phyloP scores from a whole-genome alignment of 2,797 vertebrate species.

The Hipposideros larvatus region DNA sequence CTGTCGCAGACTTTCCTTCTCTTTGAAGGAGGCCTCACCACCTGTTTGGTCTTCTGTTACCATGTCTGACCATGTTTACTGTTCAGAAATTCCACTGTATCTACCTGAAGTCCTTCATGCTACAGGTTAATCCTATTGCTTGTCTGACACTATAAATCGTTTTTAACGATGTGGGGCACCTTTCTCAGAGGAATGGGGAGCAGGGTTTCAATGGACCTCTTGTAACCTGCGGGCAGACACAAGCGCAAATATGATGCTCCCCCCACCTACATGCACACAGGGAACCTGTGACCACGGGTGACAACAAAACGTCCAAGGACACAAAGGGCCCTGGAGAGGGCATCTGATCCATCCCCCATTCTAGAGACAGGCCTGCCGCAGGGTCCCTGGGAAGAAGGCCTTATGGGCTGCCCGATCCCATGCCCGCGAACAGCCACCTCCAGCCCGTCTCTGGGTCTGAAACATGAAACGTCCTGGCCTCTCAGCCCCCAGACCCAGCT shows the following conservation, averaged over 20 bases:
- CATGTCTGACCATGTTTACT: neutral
- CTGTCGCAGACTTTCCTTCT: neutral
- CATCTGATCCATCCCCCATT: neutral
- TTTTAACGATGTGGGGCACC: neutral
- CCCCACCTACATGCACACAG: fast-evolving
- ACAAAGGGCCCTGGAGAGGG: neutral
- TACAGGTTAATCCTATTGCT: neutral
- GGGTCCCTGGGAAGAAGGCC: neutral
- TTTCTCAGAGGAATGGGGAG: neutral
- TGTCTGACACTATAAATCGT: neutral
- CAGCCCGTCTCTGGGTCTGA: constrained; percentile 5
- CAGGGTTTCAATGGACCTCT: neutral
- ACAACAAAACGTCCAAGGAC: neutral
- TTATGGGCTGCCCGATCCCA: neutral
- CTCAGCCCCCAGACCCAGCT: neutral
- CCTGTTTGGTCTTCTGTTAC: neutral
- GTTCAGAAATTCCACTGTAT: neutral
- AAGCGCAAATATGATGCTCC: fast-evolving
- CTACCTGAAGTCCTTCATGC: neutral
- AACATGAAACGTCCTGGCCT: neutral
- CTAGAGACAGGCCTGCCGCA: neutral
- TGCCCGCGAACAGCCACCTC: neutral
- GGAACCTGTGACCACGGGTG: neutral
- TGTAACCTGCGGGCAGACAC: neutral
- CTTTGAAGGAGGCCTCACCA: neutral